These are phyloP conservation scores for Eretmocerus hayati DNA, from an alignment of 2,888 invertebrate genomes.

Conservation along the genomic window DNA sequence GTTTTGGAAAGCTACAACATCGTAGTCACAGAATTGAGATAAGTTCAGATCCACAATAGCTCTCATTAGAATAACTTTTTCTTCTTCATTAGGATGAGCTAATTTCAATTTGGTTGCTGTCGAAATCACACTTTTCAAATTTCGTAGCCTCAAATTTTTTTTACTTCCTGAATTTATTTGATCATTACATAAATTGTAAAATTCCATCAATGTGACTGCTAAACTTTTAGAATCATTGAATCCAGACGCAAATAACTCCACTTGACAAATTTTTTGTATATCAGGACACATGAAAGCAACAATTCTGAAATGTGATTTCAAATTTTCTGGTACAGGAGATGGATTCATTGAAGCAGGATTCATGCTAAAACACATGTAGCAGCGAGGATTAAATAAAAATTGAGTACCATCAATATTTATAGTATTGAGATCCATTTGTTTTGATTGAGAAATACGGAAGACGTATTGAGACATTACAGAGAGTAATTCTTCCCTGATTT, in stretches of 20 bases:
- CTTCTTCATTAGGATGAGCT: constrained; percentile 50
- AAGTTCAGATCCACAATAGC: constrained; percentile 55
- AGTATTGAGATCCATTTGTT: constrained; percentile 40
- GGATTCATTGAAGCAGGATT: constrained; percentile 45
- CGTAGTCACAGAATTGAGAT: constrained; percentile 52
- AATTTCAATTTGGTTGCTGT: constrained; percentile 54
- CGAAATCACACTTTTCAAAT: constrained; percentile 53
- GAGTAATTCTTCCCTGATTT: constrained; percentile 50
- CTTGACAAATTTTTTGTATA: constrained; percentile 53
- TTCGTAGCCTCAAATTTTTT: constrained; percentile 54
- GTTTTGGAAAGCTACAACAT: constrained; percentile 49
- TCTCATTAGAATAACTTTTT: constrained; percentile 51
- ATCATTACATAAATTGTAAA: constrained; percentile 52
- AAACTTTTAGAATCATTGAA: constrained; percentile 50
- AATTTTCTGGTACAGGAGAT: constrained; percentile 53
- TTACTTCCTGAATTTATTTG: constrained; percentile 50
- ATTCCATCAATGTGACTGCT: constrained; percentile 51
- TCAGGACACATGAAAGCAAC: constrained; percentile 58
- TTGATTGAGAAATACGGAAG: constrained; percentile 47
- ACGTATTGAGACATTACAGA: constrained; percentile 55
- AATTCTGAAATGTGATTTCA: constrained; percentile 54
- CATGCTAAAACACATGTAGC: constrained; percentile 58
- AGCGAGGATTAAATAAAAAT: constrained; percentile 54
- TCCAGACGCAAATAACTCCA: constrained; percentile 54
- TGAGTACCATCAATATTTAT: constrained; percentile 53